Evolutionary conservation across 1,140 invertebrate species (phyloP).

Genomic region (Tachypleus tridentatus): DNA sequence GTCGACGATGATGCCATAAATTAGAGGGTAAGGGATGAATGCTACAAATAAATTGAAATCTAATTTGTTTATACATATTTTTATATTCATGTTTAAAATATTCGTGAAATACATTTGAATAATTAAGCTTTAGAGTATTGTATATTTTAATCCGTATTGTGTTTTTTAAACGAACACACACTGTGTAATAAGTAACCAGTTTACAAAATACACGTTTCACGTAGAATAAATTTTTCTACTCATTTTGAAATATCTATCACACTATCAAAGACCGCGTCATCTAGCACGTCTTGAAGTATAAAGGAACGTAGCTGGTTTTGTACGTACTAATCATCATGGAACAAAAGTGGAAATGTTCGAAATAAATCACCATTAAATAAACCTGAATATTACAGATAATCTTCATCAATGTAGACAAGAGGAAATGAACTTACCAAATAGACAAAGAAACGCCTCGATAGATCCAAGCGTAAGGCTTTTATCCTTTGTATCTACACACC

Average conservation of each 20-base stretch:
- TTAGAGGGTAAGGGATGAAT: constrained; percentile 27
- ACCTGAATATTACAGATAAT: background rate
- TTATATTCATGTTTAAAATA: background rate
- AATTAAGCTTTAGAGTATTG: constrained; percentile 1
- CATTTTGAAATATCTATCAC: background rate
- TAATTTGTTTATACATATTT: background rate
- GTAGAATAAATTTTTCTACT: too few species aligned
- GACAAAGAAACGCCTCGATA: constrained; percentile 9
- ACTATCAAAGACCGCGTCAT: background rate
- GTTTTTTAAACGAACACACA: background rate
- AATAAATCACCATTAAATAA: background rate
- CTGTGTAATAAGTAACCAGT: too few species aligned
- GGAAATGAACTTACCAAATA: constrained; percentile 10
- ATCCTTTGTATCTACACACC: constrained; percentile 11
- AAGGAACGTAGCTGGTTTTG: background rate
- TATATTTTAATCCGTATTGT: background rate
- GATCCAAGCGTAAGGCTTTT: constrained; percentile 16
- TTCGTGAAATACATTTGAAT: constrained; percentile 3
- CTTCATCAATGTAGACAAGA: background rate
- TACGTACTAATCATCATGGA: constrained; percentile 4
- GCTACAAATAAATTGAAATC: constrained; percentile 18
- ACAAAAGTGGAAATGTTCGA: background rate
- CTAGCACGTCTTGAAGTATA: background rate
- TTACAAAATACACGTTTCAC: too few species aligned
- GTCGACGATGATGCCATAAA: constrained; percentile 28